Evolutionary conservation across 2,888 invertebrate genomes (phyloP), one percentile per base, ranked within the genome.

Genomic region (Apamea sordens): DNA sequence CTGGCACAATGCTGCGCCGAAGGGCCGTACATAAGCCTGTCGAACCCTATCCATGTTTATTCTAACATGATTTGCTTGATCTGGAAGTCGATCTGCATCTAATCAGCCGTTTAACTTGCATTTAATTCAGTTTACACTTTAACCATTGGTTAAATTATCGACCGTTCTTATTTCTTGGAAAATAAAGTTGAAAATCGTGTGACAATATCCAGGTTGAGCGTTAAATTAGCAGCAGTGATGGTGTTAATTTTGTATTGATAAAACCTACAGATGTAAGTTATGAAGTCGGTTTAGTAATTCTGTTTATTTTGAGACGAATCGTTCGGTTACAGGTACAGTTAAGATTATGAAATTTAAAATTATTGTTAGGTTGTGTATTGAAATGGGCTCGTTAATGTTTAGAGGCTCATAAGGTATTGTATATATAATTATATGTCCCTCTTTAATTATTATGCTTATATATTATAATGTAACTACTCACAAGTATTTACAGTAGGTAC

Each of bases 21-120:
- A 69, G 53, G 72, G 69, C 71, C 77, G 73, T 82, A 78, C 80
- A 79, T 83, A 88, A 85, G 85, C 79, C 82, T 91, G 90, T 90
- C 91, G 81, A 86, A 89, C 79, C 73, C 76, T 87, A 88, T 87
- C 87, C 86, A 84, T 88, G 90, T 91, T 89, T 90, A 90, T 92
- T 90, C 84, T 87, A 90, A 91, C 91, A 92, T 92, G 92, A 92
- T 92, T 91, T 91, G 88, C 90, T 90, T 77, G 88, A 91, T 88
- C 88, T 91, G 82, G 90, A 89, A 91, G 91, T 91, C 75, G 85
- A 86, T 87, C 81, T 89, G 88, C 87, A 91, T 91, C 87, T 90
- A 89, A 92, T 91, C 90, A 89, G 85, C 80, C 88, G 86, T 89
- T 88, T 90, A 89, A 86, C 84, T 85, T 59, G 87, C 82, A 79